phyloP scores from a whole-genome alignment of 1,140 invertebrate genomes.

The Drosophila triauraria region DNA sequence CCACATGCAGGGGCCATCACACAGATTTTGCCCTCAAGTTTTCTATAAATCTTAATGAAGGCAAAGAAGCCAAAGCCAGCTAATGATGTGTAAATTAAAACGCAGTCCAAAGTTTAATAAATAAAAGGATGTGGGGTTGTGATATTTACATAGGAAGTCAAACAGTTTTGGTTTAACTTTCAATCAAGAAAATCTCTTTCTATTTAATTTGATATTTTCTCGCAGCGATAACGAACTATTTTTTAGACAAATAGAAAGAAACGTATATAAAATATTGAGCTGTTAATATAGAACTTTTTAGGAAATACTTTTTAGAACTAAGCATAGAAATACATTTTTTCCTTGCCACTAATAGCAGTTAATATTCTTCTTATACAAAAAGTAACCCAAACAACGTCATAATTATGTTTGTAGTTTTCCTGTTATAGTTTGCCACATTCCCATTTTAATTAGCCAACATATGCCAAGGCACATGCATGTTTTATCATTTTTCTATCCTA shows the following conservation, averaged over 20 bases:
- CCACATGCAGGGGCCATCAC: slow-evolving; percentile 1
- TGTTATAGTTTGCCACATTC: neutral
- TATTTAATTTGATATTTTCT: neutral
- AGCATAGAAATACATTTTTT: neutral
- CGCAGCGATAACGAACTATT: no score
- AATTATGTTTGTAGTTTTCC: neutral
- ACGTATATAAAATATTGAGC: no score
- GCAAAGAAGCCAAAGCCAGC: slow-evolving; percentile 46
- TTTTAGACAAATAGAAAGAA: neutral
- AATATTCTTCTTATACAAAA: neutral
- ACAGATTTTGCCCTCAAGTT: slow-evolving; percentile 42
- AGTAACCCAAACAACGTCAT: neutral
- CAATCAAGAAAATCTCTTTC: neutral
- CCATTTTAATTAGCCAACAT: neutral
- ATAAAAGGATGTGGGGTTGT: neutral
- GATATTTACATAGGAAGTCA: neutral
- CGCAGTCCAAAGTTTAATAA: slow-evolving; percentile 47
- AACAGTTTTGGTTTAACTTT: slow-evolving; percentile 1
- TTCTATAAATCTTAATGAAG: slow-evolving; percentile 79
- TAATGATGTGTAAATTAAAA: slow-evolving; percentile 78
- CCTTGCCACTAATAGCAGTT: neutral
- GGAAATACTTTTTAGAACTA: neutral
- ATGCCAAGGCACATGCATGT: neutral
- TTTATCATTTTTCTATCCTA: neutral
- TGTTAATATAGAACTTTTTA: no score